phyloP scores from a whole-genome alignment of 2,797 vertebrate species.

The Limnodromus scolopaceus region DNA sequence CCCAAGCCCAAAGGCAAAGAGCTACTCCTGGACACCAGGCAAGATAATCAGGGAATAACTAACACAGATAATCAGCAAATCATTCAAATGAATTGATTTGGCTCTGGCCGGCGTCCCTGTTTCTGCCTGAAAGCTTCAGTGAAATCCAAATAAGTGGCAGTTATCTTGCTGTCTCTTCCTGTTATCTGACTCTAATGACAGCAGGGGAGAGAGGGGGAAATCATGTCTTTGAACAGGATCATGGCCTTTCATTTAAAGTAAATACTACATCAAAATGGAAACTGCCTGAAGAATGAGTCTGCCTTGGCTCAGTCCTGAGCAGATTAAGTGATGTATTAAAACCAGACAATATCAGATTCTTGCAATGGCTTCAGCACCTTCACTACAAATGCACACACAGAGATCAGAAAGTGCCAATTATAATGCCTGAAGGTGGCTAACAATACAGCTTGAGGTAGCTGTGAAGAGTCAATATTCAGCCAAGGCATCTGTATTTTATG shows the following conservation, averaged over 20 bases:
- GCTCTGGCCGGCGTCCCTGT: slow-evolving; percentile 73
- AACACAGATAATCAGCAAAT: slow-evolving; percentile 85
- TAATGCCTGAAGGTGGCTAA: background rate
- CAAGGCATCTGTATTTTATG: slow-evolving; percentile 27
- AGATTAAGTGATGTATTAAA: slow-evolving; percentile 50
- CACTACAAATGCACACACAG: background rate
- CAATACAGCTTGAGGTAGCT: background rate
- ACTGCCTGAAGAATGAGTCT: slow-evolving; percentile 16
- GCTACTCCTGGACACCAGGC: slow-evolving; percentile 15
- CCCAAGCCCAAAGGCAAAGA: slow-evolving; percentile 15
- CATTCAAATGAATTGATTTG: slow-evolving; percentile 84
- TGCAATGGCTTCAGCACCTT: background rate
- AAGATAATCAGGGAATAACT: slow-evolving; percentile 75
- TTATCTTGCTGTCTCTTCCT: slow-evolving; percentile 71
- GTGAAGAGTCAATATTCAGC: slow-evolving; percentile 13
- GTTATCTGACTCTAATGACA: slow-evolving; percentile 66
- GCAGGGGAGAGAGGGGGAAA: slow-evolving; percentile 24
- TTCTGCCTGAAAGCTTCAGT: slow-evolving; percentile 70
- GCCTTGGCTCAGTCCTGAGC: background rate
- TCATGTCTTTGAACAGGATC: slow-evolving; percentile 47
- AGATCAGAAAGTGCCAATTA: background rate
- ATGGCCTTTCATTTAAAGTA: slow-evolving; percentile 36
- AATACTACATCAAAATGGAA: slow-evolving; percentile 45
- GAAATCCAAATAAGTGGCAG: slow-evolving; percentile 67
- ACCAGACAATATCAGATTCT: background rate